Evolutionary conservation across 2,888 invertebrate species (phyloP), one percentile per base, ranked within the genome.

Genomic region (Andrena hattorfiana): DNA sequence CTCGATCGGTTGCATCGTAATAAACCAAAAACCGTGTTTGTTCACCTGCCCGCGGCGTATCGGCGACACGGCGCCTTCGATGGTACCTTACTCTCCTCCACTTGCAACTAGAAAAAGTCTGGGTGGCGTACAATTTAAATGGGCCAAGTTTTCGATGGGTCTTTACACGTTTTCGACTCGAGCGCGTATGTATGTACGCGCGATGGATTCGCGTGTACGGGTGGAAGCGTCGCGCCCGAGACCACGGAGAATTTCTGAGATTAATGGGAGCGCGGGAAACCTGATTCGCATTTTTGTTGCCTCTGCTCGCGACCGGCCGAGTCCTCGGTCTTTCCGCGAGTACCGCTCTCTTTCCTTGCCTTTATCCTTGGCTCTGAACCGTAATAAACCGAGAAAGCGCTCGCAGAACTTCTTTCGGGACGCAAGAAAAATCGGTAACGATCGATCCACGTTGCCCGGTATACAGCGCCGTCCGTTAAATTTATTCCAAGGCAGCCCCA

Each of bases 221-320:
- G 79, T 30, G 62, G 28, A 64, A 63, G 68, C 32, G 56, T 62
- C 30, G 48, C 59, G 30, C 30, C 32, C 56, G 42, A 70, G 70
- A 70, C 56, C 67, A 75, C 69, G 35, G 48, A 59, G 86, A 84
- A 88, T 87, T 86, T 84, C 78, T 70, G 62, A 86, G 86, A 87
- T 87, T 87, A 87, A 87, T 88, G 84, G 77, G 74, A 77, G 69
- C 80, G 72, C 80, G 88, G 78, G 78, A 85, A 87, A 87, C 87
- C 88, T 88, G 87, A 88, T 87, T 88, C 82, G 78, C 69, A 88
- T 88, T 87, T 88, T 86, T 88, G 74, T 84, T 77, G 88, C n/a
- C 68, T 23, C 26, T 16, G 4, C 48, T 16, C 49, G 35, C 56
- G 49, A 13, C 32, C 72, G 26, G 20, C 28, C 42, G 54, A 66